phyloP scores from a whole-genome alignment of 2,797 vertebrate species.

The Macropus fuliginosus region DNA sequence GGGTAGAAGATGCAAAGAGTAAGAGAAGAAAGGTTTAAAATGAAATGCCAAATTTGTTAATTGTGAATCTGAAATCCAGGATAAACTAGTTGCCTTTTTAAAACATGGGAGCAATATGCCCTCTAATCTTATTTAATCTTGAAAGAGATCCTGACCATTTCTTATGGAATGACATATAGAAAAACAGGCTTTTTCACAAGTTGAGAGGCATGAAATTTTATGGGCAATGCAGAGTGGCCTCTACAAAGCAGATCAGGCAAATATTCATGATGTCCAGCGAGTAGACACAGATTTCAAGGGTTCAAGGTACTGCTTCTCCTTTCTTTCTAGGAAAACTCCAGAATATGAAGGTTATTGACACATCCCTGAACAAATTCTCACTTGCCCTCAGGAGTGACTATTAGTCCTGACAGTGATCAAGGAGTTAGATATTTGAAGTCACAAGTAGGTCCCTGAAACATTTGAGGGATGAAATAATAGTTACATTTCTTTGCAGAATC shows the following conservation, averaged over 20 bases:
- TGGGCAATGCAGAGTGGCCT: background rate
- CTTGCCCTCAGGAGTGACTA: background rate
- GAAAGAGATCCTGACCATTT: background rate
- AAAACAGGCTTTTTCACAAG: background rate
- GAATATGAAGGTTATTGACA: background rate
- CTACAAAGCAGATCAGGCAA: background rate
- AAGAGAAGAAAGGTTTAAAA: background rate
- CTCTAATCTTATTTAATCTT: background rate
- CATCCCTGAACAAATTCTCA: background rate
- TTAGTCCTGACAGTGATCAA: background rate
- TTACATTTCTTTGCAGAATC: conserved; percentile 79
- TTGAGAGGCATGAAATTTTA: background rate
- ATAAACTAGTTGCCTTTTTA: background rate
- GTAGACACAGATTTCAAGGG: background rate
- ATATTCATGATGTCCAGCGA: background rate
- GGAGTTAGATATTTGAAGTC: background rate
- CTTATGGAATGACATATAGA: background rate
- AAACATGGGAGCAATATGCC: background rate
- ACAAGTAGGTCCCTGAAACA: background rate
- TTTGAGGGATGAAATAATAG: too few species aligned
- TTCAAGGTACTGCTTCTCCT: background rate
- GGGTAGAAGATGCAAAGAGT: background rate
- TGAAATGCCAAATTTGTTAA: background rate
- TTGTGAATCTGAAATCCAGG: background rate
- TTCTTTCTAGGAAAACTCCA: conserved; percentile 26